phyloP scores from a whole-genome alignment of 2,888 invertebrate genomes.

The Drosophila incognita region DNA sequence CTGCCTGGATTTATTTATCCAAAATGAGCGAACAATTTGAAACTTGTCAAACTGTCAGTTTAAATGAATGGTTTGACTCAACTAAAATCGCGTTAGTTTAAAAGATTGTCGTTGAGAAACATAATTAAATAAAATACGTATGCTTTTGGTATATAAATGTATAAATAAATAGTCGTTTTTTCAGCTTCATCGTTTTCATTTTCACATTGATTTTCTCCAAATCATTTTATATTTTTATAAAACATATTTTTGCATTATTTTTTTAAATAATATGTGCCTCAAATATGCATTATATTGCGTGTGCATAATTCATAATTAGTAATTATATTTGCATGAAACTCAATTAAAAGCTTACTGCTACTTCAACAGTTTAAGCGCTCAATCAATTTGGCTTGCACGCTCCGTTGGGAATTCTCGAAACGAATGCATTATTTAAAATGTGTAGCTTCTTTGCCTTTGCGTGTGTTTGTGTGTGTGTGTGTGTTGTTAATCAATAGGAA shows the following conservation, averaged over 20 bases:
- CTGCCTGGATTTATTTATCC: conserved; percentile 33
- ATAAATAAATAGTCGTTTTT: background rate
- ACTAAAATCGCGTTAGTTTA: background rate
- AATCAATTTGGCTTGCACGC: conserved; percentile 34
- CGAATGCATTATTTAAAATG: conserved; percentile 44
- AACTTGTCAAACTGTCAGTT: conserved; percentile 44
- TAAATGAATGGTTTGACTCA: conserved; percentile 27
- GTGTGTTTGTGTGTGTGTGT: conserved; percentile 4
- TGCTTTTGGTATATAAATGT: background rate
- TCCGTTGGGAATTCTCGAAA: conserved; percentile 31
- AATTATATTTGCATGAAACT: conserved; percentile 19
- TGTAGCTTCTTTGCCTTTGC: conserved; percentile 5
- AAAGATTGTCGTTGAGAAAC: background rate
- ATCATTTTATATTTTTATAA: background rate
- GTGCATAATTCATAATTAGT: background rate
- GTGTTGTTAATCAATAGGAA: conserved; percentile 43
- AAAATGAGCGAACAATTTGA: conserved; percentile 40
- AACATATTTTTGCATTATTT: background rate
- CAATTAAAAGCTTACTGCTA: conserved; percentile 17
- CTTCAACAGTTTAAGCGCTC: conserved; percentile 28
- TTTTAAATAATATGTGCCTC: background rate
- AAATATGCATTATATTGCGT: background rate
- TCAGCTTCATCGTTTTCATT: background rate
- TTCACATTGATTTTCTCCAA: background rate
- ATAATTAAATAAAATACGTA: background rate